These are phyloP conservation scores for Dendrolimus houi DNA, from an alignment of 2,888 invertebrate species.

Conservation along the genomic window DNA sequence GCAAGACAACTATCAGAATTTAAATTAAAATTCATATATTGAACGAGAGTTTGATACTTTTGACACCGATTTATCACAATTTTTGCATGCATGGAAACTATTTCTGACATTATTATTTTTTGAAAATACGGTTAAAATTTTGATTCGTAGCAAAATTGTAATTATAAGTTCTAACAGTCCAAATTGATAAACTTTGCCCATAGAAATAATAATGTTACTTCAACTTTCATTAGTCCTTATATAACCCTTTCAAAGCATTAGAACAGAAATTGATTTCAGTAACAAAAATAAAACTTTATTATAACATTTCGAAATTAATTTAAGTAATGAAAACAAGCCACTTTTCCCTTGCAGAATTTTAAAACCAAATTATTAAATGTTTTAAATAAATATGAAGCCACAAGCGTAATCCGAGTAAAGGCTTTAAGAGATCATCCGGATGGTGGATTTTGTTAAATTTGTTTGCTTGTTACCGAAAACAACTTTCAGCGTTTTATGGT, in stretches of 20 bases:
- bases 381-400: background rate
- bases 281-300: background rate
- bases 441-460: background rate
- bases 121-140: too few species aligned
- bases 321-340: background rate
- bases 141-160: too few species aligned
- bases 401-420: background rate
- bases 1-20: too few species aligned
- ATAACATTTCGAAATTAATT: background rate
- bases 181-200: too few species aligned
- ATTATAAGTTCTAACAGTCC: too few species aligned
- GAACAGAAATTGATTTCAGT: background rate
- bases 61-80: too few species aligned
- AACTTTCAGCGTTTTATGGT: background rate
- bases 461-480: slow-evolving; percentile 10
- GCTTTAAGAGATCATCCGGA: background rate
- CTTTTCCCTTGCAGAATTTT: background rate
- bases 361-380: background rate
- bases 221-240: too few species aligned
- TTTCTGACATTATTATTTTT: too few species aligned
- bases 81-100: too few species aligned
- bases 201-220: too few species aligned
- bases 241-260: background rate
- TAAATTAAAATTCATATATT: too few species aligned
- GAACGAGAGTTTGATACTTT: too few species aligned